phyloP scores from a whole-genome alignment of 2,797 vertebrate species.

The Acrossocheilus wenchowensis region DNA sequence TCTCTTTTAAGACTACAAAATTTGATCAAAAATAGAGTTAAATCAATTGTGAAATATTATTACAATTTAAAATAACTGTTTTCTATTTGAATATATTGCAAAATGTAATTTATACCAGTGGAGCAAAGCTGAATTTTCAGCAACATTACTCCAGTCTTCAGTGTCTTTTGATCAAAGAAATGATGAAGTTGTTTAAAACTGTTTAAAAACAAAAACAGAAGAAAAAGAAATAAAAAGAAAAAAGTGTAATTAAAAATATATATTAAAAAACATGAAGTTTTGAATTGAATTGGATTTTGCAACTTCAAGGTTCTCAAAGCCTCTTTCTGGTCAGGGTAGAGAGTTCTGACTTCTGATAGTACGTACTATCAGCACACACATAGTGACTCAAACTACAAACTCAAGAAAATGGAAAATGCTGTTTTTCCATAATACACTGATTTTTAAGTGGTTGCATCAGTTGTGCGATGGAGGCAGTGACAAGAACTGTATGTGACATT shows the following conservation, averaged over 20 bases:
- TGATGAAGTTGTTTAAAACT: too few species aligned
- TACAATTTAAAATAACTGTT: not conserved
- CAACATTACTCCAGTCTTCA: not conserved
- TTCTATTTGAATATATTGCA: not conserved
- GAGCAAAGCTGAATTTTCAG: not conserved
- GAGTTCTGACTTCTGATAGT: not conserved
- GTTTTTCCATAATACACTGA: not conserved
- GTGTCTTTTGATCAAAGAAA: too few species aligned
- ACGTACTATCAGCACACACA: too few species aligned
- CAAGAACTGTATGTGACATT: conserved; percentile 1
- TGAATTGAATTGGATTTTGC: not conserved
- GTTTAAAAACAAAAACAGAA: not conserved
- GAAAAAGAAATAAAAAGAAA: too few species aligned
- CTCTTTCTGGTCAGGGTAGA: not conserved
- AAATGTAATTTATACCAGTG: not conserved
- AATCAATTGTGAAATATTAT: not conserved
- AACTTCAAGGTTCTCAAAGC: not conserved
- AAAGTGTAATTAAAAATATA: not conserved
- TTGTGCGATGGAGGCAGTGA: too few species aligned
- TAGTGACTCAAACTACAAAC: too few species aligned
- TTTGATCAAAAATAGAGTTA: not conserved
- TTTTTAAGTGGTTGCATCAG: not conserved
- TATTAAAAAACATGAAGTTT: not conserved
- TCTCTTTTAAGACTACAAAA: not conserved
- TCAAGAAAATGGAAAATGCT: not conserved